phyloP scores from a whole-genome alignment of 2,797 vertebrate species.

The Brotula barbata region DNA sequence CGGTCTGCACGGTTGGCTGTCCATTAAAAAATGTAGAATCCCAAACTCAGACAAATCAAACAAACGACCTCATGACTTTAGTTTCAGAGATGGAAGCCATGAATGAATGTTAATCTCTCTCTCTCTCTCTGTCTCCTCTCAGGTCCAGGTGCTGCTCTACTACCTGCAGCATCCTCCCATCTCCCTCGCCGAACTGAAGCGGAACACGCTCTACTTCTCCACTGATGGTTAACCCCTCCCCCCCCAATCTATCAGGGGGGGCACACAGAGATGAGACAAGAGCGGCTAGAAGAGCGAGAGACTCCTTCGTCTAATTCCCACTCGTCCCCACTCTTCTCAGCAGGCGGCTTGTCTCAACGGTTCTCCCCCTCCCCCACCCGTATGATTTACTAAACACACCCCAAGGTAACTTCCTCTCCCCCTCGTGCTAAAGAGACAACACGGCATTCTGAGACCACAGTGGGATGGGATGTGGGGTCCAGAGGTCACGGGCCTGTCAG shows the following conservation, averaged over 20 bases:
- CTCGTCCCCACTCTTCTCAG: conserved; percentile 50
- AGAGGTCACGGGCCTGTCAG: conserved; percentile 37
- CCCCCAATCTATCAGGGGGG: conserved; percentile 29
- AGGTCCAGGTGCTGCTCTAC: conserved; percentile 99
- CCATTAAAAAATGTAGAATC: no score
- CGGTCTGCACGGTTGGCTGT: no score
- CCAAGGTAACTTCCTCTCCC: background rate
- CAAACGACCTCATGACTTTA: no score
- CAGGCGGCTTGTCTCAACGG: conserved; percentile 66
- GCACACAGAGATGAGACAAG: conserved; percentile 21
- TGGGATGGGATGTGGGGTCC: conserved; percentile 3
- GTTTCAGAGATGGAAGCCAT: no score
- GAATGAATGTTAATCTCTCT: background rate
- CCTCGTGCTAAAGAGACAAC: conserved; percentile 14
- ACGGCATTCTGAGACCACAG: conserved; percentile 42
- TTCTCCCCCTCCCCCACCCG: conserved; percentile 53
- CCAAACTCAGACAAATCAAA: no score
- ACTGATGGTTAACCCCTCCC: conserved; percentile 89
- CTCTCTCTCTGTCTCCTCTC: conserved; percentile 1
- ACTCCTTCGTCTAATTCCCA: conserved; percentile 41
- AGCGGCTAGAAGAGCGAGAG: conserved; percentile 50
- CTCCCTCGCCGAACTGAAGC: conserved; percentile 93
- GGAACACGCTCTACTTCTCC: conserved; percentile 96
- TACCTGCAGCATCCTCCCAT: conserved; percentile 97
- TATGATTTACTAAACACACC: background rate